Conservation (phyloP, 92 coral and sea anemone genomes). For the Micromussa lordhowensis region DNA sequence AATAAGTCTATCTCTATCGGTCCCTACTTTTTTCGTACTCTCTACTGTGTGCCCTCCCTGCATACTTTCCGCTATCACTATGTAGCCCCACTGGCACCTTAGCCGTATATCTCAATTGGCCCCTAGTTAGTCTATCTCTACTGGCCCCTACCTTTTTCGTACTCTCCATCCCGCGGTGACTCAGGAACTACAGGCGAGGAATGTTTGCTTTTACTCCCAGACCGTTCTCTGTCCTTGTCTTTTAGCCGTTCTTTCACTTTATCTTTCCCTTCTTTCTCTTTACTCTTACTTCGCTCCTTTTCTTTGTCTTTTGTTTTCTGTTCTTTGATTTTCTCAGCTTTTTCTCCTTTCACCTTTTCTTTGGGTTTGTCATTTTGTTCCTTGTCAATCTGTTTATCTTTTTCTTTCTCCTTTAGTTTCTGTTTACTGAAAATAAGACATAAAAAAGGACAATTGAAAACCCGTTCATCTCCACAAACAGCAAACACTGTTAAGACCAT, state of each 20-base stretch:
- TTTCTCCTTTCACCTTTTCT: constrained; percentile 71
- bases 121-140: too few species aligned
- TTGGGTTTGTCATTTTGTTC: constrained; percentile 76
- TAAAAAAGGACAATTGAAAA: neutral
- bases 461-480: neutral
- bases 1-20: too few species aligned
- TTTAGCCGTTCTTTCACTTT: constrained; percentile 63
- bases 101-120: too few species aligned
- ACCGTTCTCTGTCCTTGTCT: constrained; percentile 50
- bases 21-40: constrained; percentile 70
- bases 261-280: constrained; percentile 80
- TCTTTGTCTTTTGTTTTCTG: constrained; percentile 72
- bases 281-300: constrained; percentile 91
- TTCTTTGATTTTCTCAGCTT: constrained; percentile 69
- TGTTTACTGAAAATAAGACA: constrained; percentile 60
- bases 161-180: constrained; percentile 74
- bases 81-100: too few species aligned
- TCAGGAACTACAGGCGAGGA: constrained; percentile 58
- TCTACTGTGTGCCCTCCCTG: neutral
- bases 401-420: constrained; percentile 81
- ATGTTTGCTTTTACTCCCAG: constrained; percentile 63
- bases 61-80: too few species aligned
- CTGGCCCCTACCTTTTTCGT: constrained; percentile 61
- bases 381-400: constrained; percentile 76
- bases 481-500: neutral